Conservation (phyloP, 2,113 vertebrate genomes). For the Hydrochoerus hydrochaeris region DNA sequence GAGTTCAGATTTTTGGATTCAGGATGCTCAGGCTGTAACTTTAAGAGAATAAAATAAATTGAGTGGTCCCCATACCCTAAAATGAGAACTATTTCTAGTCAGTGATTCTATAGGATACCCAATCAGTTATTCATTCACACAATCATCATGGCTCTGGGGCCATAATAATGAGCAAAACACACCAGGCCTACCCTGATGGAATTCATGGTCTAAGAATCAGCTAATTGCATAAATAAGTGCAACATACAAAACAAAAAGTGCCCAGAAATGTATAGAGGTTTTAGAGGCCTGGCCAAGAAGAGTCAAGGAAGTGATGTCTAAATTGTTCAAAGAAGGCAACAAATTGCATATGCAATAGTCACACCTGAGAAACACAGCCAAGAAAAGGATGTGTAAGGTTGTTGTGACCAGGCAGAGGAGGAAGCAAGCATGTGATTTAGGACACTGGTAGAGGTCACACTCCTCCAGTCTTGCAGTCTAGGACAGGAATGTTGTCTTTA, state of each 20-base stretch:
- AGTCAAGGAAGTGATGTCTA: not conserved
- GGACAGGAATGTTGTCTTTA: conserved; percentile 11
- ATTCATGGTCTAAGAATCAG: not conserved
- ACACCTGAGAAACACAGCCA: not conserved
- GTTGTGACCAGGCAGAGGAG: not conserved
- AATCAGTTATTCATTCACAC: not conserved
- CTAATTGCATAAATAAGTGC: not conserved
- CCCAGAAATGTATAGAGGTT: not conserved
- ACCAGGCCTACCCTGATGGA: not conserved
- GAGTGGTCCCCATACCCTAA: not conserved
- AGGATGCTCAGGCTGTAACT: not conserved
- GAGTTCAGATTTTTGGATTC: not conserved
- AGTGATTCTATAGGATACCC: not conserved
- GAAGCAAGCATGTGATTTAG: not conserved
- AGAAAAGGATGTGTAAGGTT: not conserved
- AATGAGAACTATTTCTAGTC: not conserved
- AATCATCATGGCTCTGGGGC: not conserved
- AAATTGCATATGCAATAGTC: not conserved
- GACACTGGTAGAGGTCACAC: not conserved
- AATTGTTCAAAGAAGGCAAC: not conserved
- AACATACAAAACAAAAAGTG: not conserved
- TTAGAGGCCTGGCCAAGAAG: not conserved
- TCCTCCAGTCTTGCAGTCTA: not conserved
- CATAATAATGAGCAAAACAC: not conserved
- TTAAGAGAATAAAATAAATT: not conserved